These are phyloP conservation scores for Nephila pilipes DNA, from an alignment of 1,140 invertebrate genomes.

Conservation along the genomic window DNA sequence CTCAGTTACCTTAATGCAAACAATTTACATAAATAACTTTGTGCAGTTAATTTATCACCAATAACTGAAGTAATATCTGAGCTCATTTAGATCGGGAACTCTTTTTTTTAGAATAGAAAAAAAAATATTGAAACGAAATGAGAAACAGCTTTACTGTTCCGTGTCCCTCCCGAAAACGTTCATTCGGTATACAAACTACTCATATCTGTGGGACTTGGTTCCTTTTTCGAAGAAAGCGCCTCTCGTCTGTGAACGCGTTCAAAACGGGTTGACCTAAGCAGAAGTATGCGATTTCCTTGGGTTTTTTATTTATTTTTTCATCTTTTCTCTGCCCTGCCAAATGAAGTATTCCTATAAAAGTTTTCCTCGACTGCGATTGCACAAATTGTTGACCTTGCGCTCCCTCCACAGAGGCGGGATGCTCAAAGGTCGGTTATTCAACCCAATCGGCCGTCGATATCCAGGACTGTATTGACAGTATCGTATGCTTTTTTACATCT, in stretches of 20 bases:
- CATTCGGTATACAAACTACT: neutral
- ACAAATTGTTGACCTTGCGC: slow-evolving; percentile 68
- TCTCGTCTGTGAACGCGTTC: slow-evolving; percentile 8
- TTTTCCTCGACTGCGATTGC: slow-evolving; percentile 26
- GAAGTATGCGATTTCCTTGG: neutral
- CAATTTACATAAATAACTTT: no score
- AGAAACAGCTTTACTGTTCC: no score
- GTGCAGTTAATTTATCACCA: no score
- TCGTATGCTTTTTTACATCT: neutral
- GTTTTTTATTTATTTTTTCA: neutral
- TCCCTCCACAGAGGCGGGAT: slow-evolving; percentile 6
- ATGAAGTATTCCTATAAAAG: slow-evolving; percentile 50
- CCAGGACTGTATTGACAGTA: neutral
- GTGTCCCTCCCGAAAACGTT: neutral
- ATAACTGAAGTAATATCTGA: no score
- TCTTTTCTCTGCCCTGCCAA: slow-evolving; percentile 5
- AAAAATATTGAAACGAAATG: no score
- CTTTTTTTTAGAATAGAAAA: no score
- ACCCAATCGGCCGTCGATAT: slow-evolving; percentile 39
- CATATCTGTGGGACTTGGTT: neutral
- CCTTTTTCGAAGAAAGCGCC: neutral
- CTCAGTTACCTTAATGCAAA: no score
- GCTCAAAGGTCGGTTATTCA: slow-evolving; percentile 72
- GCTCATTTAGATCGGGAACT: no score
- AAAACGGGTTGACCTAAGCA: slow-evolving; percentile 16